A percentile compares a stretch with the other conserved stretches of the same genome.
phyloP scores from a whole-genome alignment of 2,113 vertebrate genomes.

The Lepus europaeus region DNA sequence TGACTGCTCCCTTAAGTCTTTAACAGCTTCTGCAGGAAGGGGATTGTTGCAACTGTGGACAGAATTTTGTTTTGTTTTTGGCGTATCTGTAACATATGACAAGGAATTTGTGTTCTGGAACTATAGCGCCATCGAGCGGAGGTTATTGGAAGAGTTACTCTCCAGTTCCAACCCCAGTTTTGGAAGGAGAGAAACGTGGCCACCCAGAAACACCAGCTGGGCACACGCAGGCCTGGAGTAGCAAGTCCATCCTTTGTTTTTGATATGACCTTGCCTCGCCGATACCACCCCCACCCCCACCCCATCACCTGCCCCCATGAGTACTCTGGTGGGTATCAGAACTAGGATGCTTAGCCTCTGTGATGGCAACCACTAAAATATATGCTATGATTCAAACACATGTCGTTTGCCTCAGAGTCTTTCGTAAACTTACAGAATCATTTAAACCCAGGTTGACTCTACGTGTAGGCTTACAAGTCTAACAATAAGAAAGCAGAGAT shows the following conservation, averaged over 20 bases:
- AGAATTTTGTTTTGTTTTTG: neutral
- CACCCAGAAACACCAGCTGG: neutral
- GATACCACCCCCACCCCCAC: neutral
- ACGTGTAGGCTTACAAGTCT: neutral
- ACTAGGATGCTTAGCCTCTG: constrained; percentile 21
- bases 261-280: neutral
- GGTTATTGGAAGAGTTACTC: neutral
- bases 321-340: neutral
- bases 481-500: neutral
- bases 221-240: neutral
- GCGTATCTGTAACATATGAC: neutral
- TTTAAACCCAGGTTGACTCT: neutral
- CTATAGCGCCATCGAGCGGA: neutral
- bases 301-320: neutral
- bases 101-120: neutral
- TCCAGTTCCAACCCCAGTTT: neutral
- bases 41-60: neutral
- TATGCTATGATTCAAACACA: neutral
- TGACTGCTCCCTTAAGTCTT: constrained; percentile 73
- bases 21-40: neutral
- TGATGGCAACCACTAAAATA: neutral
- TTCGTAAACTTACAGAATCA: neutral
- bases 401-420: constrained; percentile 11
- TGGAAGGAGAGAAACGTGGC: neutral
- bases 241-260: neutral